phyloP scores from a whole-genome alignment of 2,797 vertebrate species.

The Sandelia bainsii region DNA sequence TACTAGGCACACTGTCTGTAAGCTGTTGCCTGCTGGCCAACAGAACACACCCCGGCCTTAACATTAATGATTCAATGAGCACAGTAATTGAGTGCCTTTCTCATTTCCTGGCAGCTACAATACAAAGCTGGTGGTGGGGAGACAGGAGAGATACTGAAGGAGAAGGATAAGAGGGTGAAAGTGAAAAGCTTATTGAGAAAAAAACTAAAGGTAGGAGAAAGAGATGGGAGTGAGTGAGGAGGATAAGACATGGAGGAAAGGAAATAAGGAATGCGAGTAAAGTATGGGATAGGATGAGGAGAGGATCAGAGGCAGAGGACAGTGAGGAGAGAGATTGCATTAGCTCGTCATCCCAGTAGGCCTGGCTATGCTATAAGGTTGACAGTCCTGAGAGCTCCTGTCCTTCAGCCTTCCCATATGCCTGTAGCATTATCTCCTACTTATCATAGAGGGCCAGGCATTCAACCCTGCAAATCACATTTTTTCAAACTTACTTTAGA shows the following conservation, averaged over 20 bases:
- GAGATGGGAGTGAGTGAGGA: conserved; percentile 50
- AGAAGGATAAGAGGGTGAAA: conserved; percentile 57
- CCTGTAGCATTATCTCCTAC: conserved; percentile 65
- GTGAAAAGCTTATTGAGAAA: conserved; percentile 54
- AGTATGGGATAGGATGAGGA: conserved; percentile 57
- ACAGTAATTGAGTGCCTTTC: conserved; percentile 82
- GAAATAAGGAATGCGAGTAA: conserved; percentile 58
- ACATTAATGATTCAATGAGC: conserved; percentile 83
- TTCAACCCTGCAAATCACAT: conserved; percentile 47
- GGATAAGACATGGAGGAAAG: conserved; percentile 58
- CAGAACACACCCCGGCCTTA: conserved; percentile 74
- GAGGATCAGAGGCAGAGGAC: conserved; percentile 73
- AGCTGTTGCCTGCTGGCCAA: conserved; percentile 69
- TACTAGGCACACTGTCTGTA: conserved; percentile 69
- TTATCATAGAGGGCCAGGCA: conserved; percentile 54
- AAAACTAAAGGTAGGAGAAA: conserved; percentile 45
- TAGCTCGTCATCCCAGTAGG: conserved; percentile 71
- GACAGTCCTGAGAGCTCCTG: conserved; percentile 73
- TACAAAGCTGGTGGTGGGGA: conserved; percentile 65
- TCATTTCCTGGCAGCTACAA: conserved; percentile 81
- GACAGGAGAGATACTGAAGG: conserved; percentile 61
- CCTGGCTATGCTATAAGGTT: conserved; percentile 66
- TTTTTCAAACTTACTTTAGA: conserved; percentile 13
- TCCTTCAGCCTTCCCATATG: conserved; percentile 70
- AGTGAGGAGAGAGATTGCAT: conserved; percentile 69